Evolutionary conservation across 2,797 vertebrate species (phyloP).

Genomic region (Chloroceryle inda): DNA sequence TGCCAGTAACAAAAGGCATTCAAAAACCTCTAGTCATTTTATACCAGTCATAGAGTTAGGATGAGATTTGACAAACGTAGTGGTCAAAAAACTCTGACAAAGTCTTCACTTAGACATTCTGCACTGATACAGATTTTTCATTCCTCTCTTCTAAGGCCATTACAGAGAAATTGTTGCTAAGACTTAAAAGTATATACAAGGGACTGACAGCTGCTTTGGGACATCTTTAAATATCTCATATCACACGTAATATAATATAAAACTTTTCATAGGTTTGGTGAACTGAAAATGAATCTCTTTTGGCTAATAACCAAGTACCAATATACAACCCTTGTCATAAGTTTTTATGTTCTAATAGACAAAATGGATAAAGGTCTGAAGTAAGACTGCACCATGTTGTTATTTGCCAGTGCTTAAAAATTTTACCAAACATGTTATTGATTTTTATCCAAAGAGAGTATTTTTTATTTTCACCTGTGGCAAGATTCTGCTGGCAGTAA

Average conservation of each 20-base stretch:
- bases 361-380: background rate
- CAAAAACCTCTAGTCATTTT: background rate
- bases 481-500: background rate
- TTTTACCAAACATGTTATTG: background rate
- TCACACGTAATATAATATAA: background rate
- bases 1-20: background rate
- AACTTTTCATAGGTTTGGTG: background rate
- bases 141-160: background rate
- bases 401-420: background rate
- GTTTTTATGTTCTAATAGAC: too few species aligned
- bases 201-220: background rate
- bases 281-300: background rate
- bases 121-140: background rate
- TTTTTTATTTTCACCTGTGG: background rate
- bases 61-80: background rate
- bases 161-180: background rate
- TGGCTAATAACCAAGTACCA: background rate
- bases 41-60: rapidly evolving
- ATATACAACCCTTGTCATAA: rapidly evolving
- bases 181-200: background rate
- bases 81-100: background rate
- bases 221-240: background rate
- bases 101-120: background rate
- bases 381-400: rapidly evolving
- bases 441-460: background rate